Base-by-base conservation (phyloP, 2,113 vertebrate species). In the Argyrosomus japonicus region DNA sequence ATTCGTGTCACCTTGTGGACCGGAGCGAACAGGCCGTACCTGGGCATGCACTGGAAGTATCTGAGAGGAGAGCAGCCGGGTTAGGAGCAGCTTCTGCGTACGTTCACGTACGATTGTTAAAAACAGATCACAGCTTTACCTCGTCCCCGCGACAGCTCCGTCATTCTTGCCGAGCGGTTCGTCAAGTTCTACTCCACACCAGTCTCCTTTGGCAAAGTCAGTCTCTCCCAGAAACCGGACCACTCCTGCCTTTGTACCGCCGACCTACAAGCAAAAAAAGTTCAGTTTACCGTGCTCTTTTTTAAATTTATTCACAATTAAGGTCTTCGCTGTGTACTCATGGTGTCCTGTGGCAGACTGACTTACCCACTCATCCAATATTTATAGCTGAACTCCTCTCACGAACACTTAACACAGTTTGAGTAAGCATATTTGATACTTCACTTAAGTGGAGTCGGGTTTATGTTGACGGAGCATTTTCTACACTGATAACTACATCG, bases 161-260 rank as follows among this genome's bases (percentile, higher is more conserved):
- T 99, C 98, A 0, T 99, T 99, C 94, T 99, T 99, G 5, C 98
- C 98, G 4, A 99, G 95, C 2, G 98, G 98, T 54, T 99, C 98
- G 1, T 99, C 98, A 48, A 99, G 92, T 62, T 99, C 98, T 19
- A 99, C 98, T 2, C 98, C 98, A 54, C 98, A 99, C 98, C 98
- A 99, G 0, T 98, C 97, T 21, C 98, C 98, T 84, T 99, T 99
- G 21, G 98, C 98, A 79, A 99, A 99, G 91, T 99, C 98, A 0
- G 98, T 98, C 87, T 99, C 97, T 15, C 98, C 98, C n/a, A 99
- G 90, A 71, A 99, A 99, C 12, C 97, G 96, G 6, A 99, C 97
- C 0, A 97, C 98, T 14, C 98, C 98, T 1, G 98, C 98, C 93
- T 99, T 99, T 0, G 97, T 97, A 43, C 97, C 98, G 10, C 97